Evolutionary conservation across 2,888 invertebrate species (phyloP).

Genomic region (Dryocosmus kuriphilus): DNA sequence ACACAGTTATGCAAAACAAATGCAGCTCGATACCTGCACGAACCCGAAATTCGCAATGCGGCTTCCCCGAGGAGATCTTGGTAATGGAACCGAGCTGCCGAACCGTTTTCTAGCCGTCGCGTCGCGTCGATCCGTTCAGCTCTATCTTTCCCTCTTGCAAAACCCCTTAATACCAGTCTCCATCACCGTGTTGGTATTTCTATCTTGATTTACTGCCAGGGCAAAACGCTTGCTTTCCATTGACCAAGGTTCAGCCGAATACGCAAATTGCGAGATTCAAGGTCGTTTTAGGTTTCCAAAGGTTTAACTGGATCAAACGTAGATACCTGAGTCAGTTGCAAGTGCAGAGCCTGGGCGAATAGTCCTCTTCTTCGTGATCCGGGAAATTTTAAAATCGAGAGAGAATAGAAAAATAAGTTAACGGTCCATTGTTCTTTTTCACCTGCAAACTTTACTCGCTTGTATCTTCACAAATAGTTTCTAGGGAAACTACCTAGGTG

Average conservation of each 20-base stretch:
- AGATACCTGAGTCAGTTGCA: constrained; percentile 72
- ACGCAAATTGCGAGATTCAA: constrained; percentile 74
- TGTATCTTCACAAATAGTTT: background rate
- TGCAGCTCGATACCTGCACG: constrained; percentile 65
- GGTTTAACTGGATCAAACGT: constrained; percentile 44
- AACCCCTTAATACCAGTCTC: constrained; percentile 13
- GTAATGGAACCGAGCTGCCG: constrained; percentile 6
- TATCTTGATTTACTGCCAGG: constrained; percentile 71
- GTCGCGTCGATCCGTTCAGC: constrained; percentile 38
- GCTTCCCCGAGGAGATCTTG: constrained; percentile 42
- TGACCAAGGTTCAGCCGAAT: constrained; percentile 50
- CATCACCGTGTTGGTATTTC: constrained; percentile 48
- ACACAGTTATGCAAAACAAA: constrained; percentile 71
- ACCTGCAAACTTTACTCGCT: background rate
- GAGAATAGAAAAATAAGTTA: background rate
- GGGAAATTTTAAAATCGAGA: background rate
- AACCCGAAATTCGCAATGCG: constrained; percentile 45
- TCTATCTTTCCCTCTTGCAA: constrained; percentile 8
- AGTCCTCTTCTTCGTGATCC: constrained; percentile 54
- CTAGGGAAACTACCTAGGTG: background rate
- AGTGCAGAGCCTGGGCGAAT: constrained; percentile 65
- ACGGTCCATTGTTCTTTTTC: background rate
- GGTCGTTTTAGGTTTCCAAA: constrained; percentile 57
- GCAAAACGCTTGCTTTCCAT: constrained; percentile 63
- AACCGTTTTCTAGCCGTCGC: constrained; percentile 35